Conservation (phyloP, 2,888 invertebrate genomes). For the Standfussiana lucernea region DNA sequence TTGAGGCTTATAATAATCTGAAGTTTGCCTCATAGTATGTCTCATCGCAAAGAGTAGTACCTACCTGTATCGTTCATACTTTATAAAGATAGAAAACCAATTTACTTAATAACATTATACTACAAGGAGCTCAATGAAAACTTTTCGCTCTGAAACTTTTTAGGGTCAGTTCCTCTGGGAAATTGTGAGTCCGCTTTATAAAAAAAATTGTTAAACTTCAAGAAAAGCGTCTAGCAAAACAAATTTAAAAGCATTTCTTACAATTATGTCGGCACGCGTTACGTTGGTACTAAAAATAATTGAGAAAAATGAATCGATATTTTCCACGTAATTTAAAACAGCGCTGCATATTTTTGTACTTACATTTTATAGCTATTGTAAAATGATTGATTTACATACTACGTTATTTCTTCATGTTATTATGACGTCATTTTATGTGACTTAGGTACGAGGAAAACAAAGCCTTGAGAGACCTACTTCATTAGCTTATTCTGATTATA, state of each 20-base stretch:
- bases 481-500: constrained; percentile 29
- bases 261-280: constrained; percentile 31
- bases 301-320: constrained; percentile 39
- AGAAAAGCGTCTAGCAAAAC: constrained; percentile 8
- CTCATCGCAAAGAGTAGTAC: background rate
- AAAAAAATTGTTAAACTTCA: constrained; percentile 2
- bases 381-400: constrained; percentile 54
- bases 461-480: constrained; percentile 14
- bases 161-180: background rate
- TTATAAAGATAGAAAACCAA: background rate
- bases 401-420: constrained; percentile 47
- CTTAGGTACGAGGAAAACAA: constrained; percentile 21
- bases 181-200: background rate
- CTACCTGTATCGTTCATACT: background rate
- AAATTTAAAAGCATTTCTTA: constrained; percentile 31
- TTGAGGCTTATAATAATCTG: constrained; percentile 8
- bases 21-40: constrained; percentile 12
- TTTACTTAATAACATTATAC: background rate
- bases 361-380: constrained; percentile 52
- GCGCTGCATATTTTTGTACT: constrained; percentile 37
- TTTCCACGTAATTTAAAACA: constrained; percentile 47
- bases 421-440: constrained; percentile 50
- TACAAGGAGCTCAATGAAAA: background rate
- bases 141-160: constrained; percentile 13
- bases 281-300: constrained; percentile 31